A percentile compares a stretch with the other conserved stretches of the same genome.
phyloP scores from a whole-genome alignment of 2,888 invertebrate genomes.

The Serrognathus titanus region DNA sequence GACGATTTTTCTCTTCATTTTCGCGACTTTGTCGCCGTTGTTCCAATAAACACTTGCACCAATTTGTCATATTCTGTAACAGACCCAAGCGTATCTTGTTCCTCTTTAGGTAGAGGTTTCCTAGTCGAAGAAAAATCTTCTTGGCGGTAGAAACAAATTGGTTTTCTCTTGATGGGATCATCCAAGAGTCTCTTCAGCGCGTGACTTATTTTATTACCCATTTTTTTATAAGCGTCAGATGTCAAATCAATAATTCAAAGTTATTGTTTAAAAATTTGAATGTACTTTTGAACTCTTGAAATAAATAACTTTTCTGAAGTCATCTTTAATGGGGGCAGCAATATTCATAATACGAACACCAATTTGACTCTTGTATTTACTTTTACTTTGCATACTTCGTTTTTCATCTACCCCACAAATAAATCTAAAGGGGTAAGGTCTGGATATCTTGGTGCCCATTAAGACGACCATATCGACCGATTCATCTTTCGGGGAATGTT shows the following conservation, averaged over 20 bases:
- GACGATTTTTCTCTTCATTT: conserved; percentile 55
- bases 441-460: too few species aligned
- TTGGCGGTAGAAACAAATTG: conserved; percentile 57
- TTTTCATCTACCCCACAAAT: too few species aligned
- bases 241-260: background rate
- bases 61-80: conserved; percentile 55
- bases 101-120: conserved; percentile 33
- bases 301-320: too few species aligned
- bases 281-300: too few species aligned
- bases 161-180: conserved; percentile 58
- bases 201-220: conserved; percentile 53
- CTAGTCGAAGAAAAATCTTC: conserved; percentile 57
- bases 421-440: too few species aligned
- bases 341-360: too few species aligned
- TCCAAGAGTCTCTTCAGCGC: conserved; percentile 53
- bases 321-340: too few species aligned
- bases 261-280: too few species aligned
- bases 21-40: conserved; percentile 54
- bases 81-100: conserved; percentile 28
- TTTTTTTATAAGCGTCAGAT: conserved; percentile 24
- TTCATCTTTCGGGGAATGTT: too few species aligned
- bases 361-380: too few species aligned
- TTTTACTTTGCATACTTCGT: too few species aligned
- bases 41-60: conserved; percentile 52
- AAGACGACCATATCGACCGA: too few species aligned